Conservation (phyloP, 92 coral and sea anemone genomes). For the Heteractis magnifica region DNA sequence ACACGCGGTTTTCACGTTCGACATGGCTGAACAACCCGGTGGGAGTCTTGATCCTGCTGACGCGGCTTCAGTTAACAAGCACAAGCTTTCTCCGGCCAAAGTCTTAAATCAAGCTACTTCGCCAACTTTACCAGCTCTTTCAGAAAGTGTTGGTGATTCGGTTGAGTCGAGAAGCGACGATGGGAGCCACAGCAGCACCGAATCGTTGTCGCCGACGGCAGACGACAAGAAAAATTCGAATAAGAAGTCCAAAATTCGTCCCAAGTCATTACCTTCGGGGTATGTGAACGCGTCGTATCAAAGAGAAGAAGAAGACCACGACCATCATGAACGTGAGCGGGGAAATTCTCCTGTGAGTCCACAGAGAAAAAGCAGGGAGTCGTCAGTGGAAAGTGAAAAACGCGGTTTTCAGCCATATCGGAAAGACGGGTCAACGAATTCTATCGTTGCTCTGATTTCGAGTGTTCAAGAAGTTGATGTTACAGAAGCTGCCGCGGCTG, state of each 20-base stretch:
- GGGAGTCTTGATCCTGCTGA: background rate
- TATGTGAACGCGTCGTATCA: conserved; percentile 72
- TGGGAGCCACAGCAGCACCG: background rate
- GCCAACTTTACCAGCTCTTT: conserved; percentile 19
- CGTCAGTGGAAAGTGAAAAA: background rate
- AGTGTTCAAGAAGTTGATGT: background rate
- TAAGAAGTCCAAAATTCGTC: conserved; percentile 1
- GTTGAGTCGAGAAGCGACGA: background rate
- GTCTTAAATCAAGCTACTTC: conserved; percentile 34
- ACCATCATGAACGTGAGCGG: background rate
- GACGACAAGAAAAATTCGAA: conserved; percentile 20
- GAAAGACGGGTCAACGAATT: background rate
- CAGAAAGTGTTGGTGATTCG: background rate
- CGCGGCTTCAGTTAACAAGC: background rate
- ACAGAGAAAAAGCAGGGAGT: background rate
- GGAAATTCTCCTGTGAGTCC: background rate
- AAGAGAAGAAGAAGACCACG: conserved; percentile 62
- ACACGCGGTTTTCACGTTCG: conserved; percentile 81
- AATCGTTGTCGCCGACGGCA: conserved; percentile 7
- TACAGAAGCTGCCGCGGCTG: background rate
- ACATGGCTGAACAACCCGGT: conserved; percentile 52
- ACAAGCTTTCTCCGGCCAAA: conserved; percentile 14
- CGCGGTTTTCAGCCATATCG: conserved; percentile 32
- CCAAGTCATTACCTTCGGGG: conserved; percentile 41
- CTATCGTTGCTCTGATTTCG: background rate